phyloP scores from a whole-genome alignment of 1,140 invertebrate genomes.

The Akabosia matsudoensis region DNA sequence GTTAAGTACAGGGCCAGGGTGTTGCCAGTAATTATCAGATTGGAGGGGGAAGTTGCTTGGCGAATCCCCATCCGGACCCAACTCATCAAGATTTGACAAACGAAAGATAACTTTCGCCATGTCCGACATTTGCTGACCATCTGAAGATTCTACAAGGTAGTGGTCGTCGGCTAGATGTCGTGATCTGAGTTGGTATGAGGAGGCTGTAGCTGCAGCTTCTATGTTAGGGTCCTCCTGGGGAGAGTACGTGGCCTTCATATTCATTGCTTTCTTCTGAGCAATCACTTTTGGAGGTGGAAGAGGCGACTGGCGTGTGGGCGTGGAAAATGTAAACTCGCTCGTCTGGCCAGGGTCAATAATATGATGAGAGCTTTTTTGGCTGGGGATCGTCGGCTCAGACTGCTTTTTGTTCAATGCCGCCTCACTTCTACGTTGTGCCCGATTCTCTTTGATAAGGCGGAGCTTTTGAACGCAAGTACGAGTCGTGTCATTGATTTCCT shows the following conservation, averaged over 20 bases:
- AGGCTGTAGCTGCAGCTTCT: not conserved
- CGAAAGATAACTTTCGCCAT: constrained; percentile 34
- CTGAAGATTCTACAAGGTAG: not conserved
- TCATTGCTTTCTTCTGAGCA: too few relatives aligned
- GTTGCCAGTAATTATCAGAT: not conserved
- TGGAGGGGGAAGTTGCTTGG: not conserved
- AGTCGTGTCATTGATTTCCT: constrained; percentile 29
- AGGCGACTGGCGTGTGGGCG: not conserved
- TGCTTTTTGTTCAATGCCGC: not conserved
- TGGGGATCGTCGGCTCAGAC: not conserved
- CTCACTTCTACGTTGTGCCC: not conserved
- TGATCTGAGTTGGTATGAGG: not conserved
- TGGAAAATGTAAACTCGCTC: not conserved
- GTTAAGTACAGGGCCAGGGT: not conserved
- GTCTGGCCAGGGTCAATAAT: not conserved
- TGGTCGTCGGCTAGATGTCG: not conserved
- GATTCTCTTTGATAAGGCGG: constrained; percentile 31
- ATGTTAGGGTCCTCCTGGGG: too few relatives aligned
- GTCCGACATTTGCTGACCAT: constrained; percentile 31
- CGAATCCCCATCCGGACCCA: not conserved
- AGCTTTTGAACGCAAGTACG: constrained; percentile 37
- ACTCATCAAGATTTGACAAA: constrained; percentile 21
- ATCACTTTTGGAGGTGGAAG: not conserved
- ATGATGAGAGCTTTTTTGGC: not conserved
- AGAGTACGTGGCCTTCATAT: not conserved